phyloP scores from a whole-genome alignment of 2,888 invertebrate genomes.

The Amblyteles armatorius region DNA sequence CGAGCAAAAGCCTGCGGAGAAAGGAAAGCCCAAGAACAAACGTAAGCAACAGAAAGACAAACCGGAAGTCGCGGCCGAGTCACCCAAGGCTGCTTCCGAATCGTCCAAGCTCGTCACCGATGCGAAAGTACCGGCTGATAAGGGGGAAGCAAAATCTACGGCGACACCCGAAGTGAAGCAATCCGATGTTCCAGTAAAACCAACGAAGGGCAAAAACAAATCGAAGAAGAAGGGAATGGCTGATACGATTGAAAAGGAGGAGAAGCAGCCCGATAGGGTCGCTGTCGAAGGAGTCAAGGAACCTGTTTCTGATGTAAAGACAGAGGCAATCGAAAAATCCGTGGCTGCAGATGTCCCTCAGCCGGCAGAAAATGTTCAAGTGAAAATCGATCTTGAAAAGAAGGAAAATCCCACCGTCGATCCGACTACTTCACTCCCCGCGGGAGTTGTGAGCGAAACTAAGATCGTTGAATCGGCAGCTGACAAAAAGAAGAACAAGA shows the following conservation, averaged over 20 bases:
- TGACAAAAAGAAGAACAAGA: conserved; percentile 60
- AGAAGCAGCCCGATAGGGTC: conserved; percentile 18
- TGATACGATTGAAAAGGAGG: conserved; percentile 28
- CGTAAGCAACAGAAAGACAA: conserved; percentile 47
- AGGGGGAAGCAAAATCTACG: conserved; percentile 65
- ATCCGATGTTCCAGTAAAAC: conserved; percentile 37
- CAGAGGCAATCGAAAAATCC: neutral
- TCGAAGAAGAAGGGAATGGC: conserved; percentile 62
- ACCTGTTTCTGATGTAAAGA: neutral
- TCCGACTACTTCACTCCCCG: neutral
- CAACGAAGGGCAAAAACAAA: conserved; percentile 59
- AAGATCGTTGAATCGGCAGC: conserved; percentile 62
- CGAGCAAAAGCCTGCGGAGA: conserved; percentile 26
- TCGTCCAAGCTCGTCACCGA: conserved; percentile 73
- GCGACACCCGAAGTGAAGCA: conserved; percentile 27
- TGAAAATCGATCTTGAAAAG: neutral
- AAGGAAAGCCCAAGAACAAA: conserved; percentile 59
- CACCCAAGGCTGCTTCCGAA: conserved; percentile 83
- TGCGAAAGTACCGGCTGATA: conserved; percentile 77
- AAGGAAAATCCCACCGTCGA: conserved; percentile 4
- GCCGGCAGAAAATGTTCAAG: neutral
- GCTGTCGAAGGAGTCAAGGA: conserved; percentile 16
- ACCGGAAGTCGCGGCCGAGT: conserved; percentile 79
- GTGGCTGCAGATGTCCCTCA: neutral
- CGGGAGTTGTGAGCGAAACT: neutral